A percentile compares a stretch with the other conserved stretches of the same genome.
phyloP scores from a whole-genome alignment of 1,140 invertebrate genomes.

The Gryon sp. region DNA sequence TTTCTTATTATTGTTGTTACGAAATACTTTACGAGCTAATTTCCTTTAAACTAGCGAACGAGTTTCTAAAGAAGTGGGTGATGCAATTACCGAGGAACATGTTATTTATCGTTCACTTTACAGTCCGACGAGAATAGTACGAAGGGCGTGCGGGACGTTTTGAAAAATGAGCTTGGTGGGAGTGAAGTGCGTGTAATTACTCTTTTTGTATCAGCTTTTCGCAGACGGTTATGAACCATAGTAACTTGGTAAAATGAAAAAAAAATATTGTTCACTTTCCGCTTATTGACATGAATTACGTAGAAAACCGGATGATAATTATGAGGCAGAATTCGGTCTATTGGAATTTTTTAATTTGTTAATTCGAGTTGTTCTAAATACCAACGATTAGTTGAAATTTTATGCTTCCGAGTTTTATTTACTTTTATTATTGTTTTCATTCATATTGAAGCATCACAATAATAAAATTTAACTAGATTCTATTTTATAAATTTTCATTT shows the following conservation, averaged over 20 bases:
- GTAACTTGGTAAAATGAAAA: constrained; percentile 23
- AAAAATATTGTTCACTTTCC: too few relatives aligned
- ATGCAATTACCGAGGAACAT: constrained; percentile 40
- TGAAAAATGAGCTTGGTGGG: constrained; percentile 44
- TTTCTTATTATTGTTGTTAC: constrained; percentile 44
- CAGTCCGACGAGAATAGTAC: constrained; percentile 14
- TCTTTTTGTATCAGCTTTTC: constrained; percentile 50
- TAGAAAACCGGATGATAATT: too few relatives aligned
- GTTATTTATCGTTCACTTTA: constrained; percentile 45
- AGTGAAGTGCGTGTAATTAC: constrained; percentile 56
- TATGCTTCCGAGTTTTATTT: too few relatives aligned
- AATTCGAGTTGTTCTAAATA: constrained; percentile 1
- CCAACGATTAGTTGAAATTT: too few relatives aligned
- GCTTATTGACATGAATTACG: too few relatives aligned
- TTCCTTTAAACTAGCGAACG: constrained; percentile 46
- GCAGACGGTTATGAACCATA: constrained; percentile 30
- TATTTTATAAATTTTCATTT: too few relatives aligned
- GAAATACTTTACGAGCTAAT: constrained; percentile 49
- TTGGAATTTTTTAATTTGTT: constrained; percentile 6
- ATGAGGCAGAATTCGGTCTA: too few relatives aligned
- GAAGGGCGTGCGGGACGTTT: constrained; percentile 22
- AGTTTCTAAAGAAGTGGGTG: constrained; percentile 40
- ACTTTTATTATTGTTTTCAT: too few relatives aligned
- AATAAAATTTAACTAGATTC: too few relatives aligned
- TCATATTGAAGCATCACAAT: too few relatives aligned